Evolutionary conservation across 2,888 invertebrate species (phyloP).

Genomic region (Schizaphis graminum): DNA sequence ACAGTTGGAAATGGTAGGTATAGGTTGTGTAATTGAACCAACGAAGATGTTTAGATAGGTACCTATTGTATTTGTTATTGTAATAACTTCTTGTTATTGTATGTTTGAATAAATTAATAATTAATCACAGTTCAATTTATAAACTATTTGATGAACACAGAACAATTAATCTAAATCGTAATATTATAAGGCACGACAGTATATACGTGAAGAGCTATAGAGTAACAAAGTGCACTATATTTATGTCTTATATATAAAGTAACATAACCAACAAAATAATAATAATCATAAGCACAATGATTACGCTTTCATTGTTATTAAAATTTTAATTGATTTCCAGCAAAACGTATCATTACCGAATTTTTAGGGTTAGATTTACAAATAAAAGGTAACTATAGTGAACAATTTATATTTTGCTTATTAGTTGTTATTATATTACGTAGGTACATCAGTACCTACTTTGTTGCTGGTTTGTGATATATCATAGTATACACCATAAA

Average conservation of each 20-base stretch:
- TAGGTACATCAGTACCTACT: background rate
- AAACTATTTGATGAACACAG: too few species aligned
- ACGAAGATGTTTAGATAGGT: background rate
- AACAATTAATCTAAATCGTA: too few species aligned
- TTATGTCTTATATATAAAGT: too few species aligned
- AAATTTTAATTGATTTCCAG: background rate
- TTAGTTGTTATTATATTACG: background rate
- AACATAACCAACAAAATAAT: too few species aligned
- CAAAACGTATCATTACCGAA: background rate
- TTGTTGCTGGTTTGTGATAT: background rate
- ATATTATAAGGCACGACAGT: too few species aligned
- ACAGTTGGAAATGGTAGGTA: background rate
- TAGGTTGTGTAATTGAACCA: background rate
- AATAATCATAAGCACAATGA: too few species aligned
- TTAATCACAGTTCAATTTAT: too few species aligned
- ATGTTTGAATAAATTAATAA: too few species aligned
- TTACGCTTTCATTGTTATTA: too few species aligned
- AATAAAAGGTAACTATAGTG: background rate
- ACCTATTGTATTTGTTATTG: background rate
- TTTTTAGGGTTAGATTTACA: background rate
- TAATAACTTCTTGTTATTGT: too few species aligned
- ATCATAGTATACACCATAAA: background rate
- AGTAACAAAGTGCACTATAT: too few species aligned
- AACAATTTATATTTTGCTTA: background rate
- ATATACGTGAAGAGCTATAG: too few species aligned